Percentiles rank a stretch among this genome's conserved stretches.
Conservation (phyloP, 2,113 vertebrate species). For the Malaclemys terrapin region DNA sequence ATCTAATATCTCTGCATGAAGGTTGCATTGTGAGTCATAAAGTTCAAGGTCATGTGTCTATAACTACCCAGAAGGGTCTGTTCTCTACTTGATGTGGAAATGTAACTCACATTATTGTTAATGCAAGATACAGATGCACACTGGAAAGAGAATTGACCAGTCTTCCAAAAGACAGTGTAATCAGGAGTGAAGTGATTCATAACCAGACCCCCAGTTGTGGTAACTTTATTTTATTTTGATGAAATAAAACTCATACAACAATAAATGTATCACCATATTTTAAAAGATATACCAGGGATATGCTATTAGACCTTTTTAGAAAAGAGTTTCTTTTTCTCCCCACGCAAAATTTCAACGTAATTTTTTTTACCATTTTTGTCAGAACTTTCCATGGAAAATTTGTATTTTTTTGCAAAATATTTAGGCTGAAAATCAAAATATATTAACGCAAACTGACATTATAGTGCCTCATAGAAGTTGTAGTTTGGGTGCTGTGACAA, state of each 20-base stretch:
- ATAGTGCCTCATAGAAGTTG: background rate
- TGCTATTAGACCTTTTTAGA: background rate
- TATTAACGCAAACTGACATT: background rate
- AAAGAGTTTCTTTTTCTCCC: accelerated
- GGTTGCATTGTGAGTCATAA: conserved; percentile 36
- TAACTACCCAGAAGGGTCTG: conserved; percentile 58
- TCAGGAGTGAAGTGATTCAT: conserved; percentile 12
- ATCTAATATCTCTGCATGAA: conserved; percentile 40
- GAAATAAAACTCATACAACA: conserved; percentile 47
- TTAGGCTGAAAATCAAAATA: background rate
- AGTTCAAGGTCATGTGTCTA: conserved; percentile 46
- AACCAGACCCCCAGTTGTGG: background rate
- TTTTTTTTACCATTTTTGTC: accelerated
- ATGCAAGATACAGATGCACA: conserved; percentile 43
- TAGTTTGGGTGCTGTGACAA: background rate
- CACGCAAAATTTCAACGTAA: background rate
- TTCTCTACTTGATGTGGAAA: conserved; percentile 43
- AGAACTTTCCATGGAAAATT: background rate
- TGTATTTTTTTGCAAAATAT: background rate
- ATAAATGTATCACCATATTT: conserved; percentile 17
- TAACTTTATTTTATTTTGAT: conserved; percentile 52
- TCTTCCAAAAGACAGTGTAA: conserved; percentile 49
- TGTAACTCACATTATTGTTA: conserved; percentile 60
- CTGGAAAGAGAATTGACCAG: conserved; percentile 31
- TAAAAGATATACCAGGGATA: background rate